Evolutionary conservation across 64 coral and sea anemone genomes (phyloP).

Genomic region (Stylophora pistillata): DNA sequence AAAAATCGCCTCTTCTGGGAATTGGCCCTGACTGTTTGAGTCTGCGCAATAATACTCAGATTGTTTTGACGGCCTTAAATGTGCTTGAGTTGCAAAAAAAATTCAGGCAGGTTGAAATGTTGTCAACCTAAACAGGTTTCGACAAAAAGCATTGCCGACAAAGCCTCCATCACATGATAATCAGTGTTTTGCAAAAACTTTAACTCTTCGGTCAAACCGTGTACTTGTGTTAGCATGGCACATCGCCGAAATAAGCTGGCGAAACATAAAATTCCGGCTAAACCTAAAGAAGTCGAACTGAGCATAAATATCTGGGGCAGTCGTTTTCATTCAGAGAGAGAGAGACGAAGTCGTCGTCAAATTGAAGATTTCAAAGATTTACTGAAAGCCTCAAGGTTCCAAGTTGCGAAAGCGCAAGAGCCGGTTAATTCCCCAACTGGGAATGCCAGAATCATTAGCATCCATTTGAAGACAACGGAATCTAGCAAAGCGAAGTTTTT

Average conservation of each 20-base stretch:
- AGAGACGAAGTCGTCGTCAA: not conserved
- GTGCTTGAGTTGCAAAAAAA: not conserved
- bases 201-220: not conserved
- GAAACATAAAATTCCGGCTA: not conserved
- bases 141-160: not conserved
- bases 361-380: not conserved
- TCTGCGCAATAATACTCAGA: not conserved
- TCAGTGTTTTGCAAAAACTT: not conserved
- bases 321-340: not conserved
- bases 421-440: not conserved
- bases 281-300: not conserved
- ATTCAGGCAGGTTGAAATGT: not conserved
- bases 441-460: not conserved
- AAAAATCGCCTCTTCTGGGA: not conserved
- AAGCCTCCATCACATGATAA: no score
- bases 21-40: constrained; percentile 10
- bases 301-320: not conserved
- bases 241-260: not conserved
- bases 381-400: not conserved
- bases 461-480: constrained; percentile 3
- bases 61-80: constrained; percentile 1
- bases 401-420: not conserved
- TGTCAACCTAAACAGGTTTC: no score
- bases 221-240: constrained; percentile 32
- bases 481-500: constrained; percentile 34